Evolutionary conservation across 1,140 invertebrate species (phyloP).

Genomic region (Spodoptera frugiperda): DNA sequence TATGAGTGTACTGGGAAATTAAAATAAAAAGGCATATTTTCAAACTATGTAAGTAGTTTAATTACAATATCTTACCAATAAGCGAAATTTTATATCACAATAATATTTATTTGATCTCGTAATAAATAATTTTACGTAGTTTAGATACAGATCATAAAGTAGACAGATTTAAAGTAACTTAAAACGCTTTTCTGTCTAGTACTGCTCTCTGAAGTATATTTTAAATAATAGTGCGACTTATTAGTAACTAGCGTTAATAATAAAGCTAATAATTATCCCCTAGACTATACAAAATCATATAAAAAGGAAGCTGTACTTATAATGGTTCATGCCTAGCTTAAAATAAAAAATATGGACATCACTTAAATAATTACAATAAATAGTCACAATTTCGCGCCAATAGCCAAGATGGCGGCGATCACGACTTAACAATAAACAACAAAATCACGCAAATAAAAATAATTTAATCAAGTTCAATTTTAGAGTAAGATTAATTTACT

Average conservation of each 20-base stretch:
- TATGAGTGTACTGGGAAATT: not conserved
- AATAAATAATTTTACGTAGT: slow-evolving; percentile 31
- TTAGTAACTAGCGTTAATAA: not conserved
- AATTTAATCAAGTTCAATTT: slow-evolving; percentile 5
- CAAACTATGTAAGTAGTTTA: slow-evolving; percentile 30
- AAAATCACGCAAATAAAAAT: not conserved
- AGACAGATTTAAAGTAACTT: slow-evolving; percentile 17
- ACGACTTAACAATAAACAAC: slow-evolving; percentile 26
- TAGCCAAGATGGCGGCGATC: slow-evolving; percentile 35
- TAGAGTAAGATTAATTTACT: not conserved
- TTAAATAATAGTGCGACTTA: not conserved
- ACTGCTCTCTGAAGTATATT: not conserved
- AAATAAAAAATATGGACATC: slow-evolving; percentile 37
- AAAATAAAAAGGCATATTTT: not conserved
- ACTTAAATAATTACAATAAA: slow-evolving; percentile 34
- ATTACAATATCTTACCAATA: slow-evolving; percentile 40
- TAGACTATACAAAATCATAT: slow-evolving; percentile 26
- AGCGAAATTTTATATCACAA: slow-evolving; percentile 47
- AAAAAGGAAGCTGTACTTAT: slow-evolving; percentile 30
- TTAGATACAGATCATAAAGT: slow-evolving; percentile 20
- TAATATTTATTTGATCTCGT: slow-evolving; percentile 39
- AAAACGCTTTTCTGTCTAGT: not conserved
- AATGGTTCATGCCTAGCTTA: slow-evolving; percentile 13
- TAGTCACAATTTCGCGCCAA: slow-evolving; percentile 37
- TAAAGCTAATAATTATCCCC: slow-evolving; percentile 4